Conservation (phyloP, 2,797 vertebrate genomes). For the Hozukius guyotensis region DNA sequence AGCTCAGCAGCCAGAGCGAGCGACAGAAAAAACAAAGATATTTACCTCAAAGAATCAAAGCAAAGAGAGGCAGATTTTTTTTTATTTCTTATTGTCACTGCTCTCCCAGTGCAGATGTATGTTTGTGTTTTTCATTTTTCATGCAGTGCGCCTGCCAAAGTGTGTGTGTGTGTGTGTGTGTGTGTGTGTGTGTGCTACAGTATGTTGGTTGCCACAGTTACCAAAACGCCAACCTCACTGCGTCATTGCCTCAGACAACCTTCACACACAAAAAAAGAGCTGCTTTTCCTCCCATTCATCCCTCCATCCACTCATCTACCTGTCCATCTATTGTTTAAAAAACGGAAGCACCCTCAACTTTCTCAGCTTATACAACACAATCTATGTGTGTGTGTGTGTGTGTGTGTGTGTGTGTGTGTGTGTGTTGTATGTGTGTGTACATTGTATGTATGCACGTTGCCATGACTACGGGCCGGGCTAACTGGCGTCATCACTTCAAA, state of each 20-base stretch:
- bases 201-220: constrained; percentile 81
- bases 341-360: constrained; percentile 35
- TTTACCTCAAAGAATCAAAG: constrained; percentile 46
- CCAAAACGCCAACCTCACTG: constrained; percentile 81
- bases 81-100: constrained; percentile 45
- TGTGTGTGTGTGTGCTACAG: constrained; percentile 42
- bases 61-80: constrained; percentile 32
- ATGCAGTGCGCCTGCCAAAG: constrained; percentile 19
- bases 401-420: constrained; percentile 2
- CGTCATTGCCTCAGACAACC: constrained; percentile 79
- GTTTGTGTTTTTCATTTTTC: constrained; percentile 56
- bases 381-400: background rate
- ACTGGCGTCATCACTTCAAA: constrained; percentile 79
- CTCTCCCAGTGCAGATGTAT: constrained; percentile 52
- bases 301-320: constrained; percentile 50
- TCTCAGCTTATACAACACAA: constrained; percentile 32
- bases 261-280: constrained; percentile 59
- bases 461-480: constrained; percentile 63
- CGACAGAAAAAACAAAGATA: constrained; percentile 27
- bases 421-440: constrained; percentile 23
- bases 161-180: background rate
- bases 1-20: constrained; percentile 5
- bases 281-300: constrained; percentile 53
- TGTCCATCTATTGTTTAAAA: constrained; percentile 50
- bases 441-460: constrained; percentile 70